Base-by-base conservation (phyloP, 2,113 vertebrate genomes). In the Laticauda colubrina region DNA sequence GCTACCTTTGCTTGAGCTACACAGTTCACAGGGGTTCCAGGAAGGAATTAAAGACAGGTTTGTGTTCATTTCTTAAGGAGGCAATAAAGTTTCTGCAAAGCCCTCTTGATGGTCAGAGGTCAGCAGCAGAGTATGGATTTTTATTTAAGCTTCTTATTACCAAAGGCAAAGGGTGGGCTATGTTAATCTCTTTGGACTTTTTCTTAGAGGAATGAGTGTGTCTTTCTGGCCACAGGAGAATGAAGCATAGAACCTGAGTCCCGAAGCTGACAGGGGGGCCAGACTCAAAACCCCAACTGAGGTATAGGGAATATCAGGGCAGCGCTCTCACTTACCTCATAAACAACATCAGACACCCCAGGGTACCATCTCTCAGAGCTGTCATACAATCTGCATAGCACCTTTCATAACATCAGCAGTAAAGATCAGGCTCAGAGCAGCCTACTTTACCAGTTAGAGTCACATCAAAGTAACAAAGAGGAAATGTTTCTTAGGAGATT, bases 21-120 rank as follows among this genome's bases (percentile, higher is more conserved):
- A 14, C 64, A 34, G 81, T 94, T 94, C 91, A 88, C 89, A 53
- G 93, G n/a, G 92, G 85, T 91, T 93, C 55, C 92, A 91, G 92
- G 90, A 93, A 93, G 92, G 91, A 91, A 94, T 93, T 94, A 93
- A 94, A 94, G 93, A 94, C 89, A 93, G 75, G 89, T 94, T 93
- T 94, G 90, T 91, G 92, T 75, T 91, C 61, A 24, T 87, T 92
- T 93, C 81, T 93, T 69, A 87, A 57, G 55, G 91, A 90, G 92
- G 90, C 90, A 93, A 75, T 93, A 87, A 91, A 26, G 57, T 91
- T 90, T 57, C 81, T 87, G 90, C 39, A 91, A 69, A 90, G 53
- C 75, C 4, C 53, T 69, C 87, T 85, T 5, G 87, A 24, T 53
- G 51, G 92, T 55, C 90, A 93, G 87, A 94, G 90, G 87, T 93